Conservation (phyloP, 2,888 invertebrate genomes). For the Dicranocentrus wangi region DNA sequence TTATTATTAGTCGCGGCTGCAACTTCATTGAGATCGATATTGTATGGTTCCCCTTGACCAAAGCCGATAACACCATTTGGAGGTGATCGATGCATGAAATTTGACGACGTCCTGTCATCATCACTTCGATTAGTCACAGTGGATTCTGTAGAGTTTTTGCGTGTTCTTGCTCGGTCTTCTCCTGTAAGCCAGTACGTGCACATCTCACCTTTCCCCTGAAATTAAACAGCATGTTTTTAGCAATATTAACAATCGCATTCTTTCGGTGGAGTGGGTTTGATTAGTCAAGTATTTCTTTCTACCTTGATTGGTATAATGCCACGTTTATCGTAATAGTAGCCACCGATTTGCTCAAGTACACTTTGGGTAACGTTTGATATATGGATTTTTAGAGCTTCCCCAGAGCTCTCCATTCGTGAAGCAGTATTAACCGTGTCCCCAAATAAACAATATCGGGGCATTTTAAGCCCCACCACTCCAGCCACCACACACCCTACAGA, state of each 20-base stretch:
- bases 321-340: conserved; percentile 86
- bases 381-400: conserved; percentile 91
- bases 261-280: neutral
- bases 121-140: neutral
- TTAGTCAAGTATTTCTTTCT: neutral
- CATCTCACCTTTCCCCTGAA: conserved; percentile 86
- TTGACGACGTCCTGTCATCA: neutral
- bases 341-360: conserved; percentile 86
- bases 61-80: conserved; percentile 50
- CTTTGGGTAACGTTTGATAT: conserved; percentile 87
- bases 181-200: conserved; percentile 83
- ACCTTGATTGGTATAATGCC: conserved; percentile 84
- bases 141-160: conserved; percentile 63
- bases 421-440: conserved; percentile 88
- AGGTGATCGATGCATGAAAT: conserved; percentile 35
- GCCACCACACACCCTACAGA: conserved; percentile 82
- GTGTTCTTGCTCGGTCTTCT: conserved; percentile 76
- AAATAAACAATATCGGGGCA: conserved; percentile 78
- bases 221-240: too few species aligned
- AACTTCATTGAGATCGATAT: conserved; percentile 57
- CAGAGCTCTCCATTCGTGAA: conserved; percentile 86
- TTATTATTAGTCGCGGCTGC: conserved; percentile 45
- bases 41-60: conserved; percentile 40
- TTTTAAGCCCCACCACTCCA: conserved; percentile 87
- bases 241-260: too few species aligned